A percentile compares a stretch with the other conserved stretches of the same genome.
Conservation (phyloP, 92 coral and sea anemone species). For the Montipora capitata region DNA sequence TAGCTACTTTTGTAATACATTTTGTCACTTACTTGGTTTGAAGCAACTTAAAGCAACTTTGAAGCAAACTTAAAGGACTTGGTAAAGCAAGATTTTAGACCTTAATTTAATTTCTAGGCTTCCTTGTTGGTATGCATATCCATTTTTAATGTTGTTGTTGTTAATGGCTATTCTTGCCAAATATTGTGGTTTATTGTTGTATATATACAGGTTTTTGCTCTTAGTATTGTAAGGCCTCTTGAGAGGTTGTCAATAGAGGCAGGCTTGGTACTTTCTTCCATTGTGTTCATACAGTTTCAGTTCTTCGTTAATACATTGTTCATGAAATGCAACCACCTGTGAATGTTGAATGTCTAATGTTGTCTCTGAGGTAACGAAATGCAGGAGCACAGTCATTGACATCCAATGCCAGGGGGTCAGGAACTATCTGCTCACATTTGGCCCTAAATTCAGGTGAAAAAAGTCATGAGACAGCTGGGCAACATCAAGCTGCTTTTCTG, state of each 20-base stretch:
- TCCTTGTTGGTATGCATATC: slow-evolving; percentile 23
- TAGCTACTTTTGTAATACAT: neutral
- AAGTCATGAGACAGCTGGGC: slow-evolving; percentile 31
- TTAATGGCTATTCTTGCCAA: slow-evolving; percentile 17
- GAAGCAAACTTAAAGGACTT: neutral
- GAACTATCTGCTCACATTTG: neutral
- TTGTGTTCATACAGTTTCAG: slow-evolving; percentile 21
- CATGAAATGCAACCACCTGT: slow-evolving; percentile 4
- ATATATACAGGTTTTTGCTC: neutral
- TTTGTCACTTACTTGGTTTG: neutral
- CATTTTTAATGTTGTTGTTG: slow-evolving; percentile 22
- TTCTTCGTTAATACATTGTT: slow-evolving; percentile 12
- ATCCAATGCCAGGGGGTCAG: too few species aligned
- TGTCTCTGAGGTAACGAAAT: slow-evolving; percentile 73
- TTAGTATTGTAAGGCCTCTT: slow-evolving; percentile 17
- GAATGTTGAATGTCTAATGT: slow-evolving; percentile 45
- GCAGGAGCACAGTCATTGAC: slow-evolving; percentile 57
- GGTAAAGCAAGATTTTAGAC: neutral
- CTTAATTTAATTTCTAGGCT: neutral
- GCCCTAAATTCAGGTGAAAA: slow-evolving; percentile 38
- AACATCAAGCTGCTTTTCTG: too few species aligned
- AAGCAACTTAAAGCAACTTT: too few species aligned
- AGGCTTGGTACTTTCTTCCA: neutral
- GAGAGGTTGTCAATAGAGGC: neutral
- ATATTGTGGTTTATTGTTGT: slow-evolving; percentile 13